Base-by-base conservation (phyloP, 2,888 invertebrate species). In the Clanis bilineata region DNA sequence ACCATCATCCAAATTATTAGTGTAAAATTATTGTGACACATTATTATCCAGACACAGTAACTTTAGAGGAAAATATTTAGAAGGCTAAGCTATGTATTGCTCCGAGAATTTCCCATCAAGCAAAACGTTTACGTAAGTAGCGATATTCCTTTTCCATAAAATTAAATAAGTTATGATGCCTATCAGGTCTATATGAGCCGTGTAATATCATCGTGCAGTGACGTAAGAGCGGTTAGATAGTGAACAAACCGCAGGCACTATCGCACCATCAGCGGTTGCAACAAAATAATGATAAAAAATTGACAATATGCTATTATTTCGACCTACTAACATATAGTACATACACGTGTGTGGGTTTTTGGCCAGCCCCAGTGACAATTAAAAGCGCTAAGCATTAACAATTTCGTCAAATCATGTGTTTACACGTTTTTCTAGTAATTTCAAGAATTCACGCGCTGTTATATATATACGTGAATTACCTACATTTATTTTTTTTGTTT, bases 181-280 rank as follows among this genome's bases (percentile, higher is more conserved):
- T 51, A 51, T 51, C 18, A 47, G 25, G 32, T n/a, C 28, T 45
- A 25, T 32, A 2, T 10, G n/a, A 41, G 56, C 45, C 28, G 47
- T 56, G 47, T 45, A 60, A 57, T 47, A 23, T 47, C 55, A 60
- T 57, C 56, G 44, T 9, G 25, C 12, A 7, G 15, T 56, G 60
- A 56, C 60, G 60, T 28, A 60, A 60, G 56, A 56, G 39, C 39
- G 21, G 44, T 60, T 15, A 56, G 56, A 57, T 43, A 36, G 57
- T 23, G 43, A 56, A 51, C 41, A 47, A 44, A 51, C 60, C 57
- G 28, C 57, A 51, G 23, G 25, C 45, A 12, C 18, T 51, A 51
- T 58, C 39, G 15, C 36, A 44, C 23, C 32, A 47, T 25, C 58
- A 47, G 12, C 15, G 39, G 25, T 22, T 39, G 10, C 47, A n/a